Base-by-base conservation (phyloP, 2,113 vertebrate genomes). In the Apodemus sylvaticus region DNA sequence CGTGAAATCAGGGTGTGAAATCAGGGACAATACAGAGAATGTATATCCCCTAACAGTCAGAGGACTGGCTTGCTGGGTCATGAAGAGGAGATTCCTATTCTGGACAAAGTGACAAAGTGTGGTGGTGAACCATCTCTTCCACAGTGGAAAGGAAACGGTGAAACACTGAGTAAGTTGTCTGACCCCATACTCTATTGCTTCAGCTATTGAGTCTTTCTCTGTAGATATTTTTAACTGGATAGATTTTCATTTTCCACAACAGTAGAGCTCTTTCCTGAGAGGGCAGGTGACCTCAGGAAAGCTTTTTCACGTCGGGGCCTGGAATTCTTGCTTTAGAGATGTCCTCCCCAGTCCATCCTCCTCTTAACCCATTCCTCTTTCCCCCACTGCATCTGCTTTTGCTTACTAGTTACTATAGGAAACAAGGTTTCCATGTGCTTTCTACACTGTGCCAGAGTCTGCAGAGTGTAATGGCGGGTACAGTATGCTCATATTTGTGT, bases 241-340 rank as follows among this genome's bases (percentile, higher is more conserved):
- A 89, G 77, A 55, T 85, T 93, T 91, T 62, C 68, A 93, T 81
- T 81, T 91, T 86, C n/a, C 58, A 95, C 81, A 77, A 62, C 39
- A 36, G 74, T 51, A 68, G 68, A 73, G 62, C 53, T 78, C 64
- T 87, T 45, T 53, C 45, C 36, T 36, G 1, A 16, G 14, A 92
- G 26, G 5, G 5, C 66, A 90, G 26, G 42, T n/a, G 6, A 53
- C 45, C 16, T 89, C 39, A 36, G 20, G 19, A 64, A 24, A 51
- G 62, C 19, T 11, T 66, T 74, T 70, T 86, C 31, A 36, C n/a
- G 45, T 74, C n/a, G 62, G 71, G 60, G 29, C 20, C 2, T 62
- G 26, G 58, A 17, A 48, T 68, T 76, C 48, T 3, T 77, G 24
- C 6, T 9, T 62, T 11, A 31, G 86, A 90, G 51, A 62, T 48